These are phyloP conservation scores for Molanna angustata DNA, from an alignment of 2,888 invertebrate genomes.

Conservation along the genomic window DNA sequence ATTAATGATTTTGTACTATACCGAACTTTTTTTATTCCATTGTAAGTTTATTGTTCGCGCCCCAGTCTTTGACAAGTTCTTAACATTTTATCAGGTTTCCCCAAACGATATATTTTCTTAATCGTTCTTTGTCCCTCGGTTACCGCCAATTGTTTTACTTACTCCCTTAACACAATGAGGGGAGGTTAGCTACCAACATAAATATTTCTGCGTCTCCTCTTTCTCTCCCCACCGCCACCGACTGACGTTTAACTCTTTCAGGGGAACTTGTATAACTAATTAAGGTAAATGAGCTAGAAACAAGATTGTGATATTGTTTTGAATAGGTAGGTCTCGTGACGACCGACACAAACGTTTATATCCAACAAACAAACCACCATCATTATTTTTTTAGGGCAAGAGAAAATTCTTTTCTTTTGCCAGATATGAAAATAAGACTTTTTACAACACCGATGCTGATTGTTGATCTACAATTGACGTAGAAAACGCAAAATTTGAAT, in stretches of 20 bases:
- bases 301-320: slow-evolving; percentile 57
- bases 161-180: slow-evolving; percentile 11
- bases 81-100: slow-evolving; percentile 10
- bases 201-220: slow-evolving; percentile 31
- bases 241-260: slow-evolving; percentile 32
- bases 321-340: too few relatives aligned
- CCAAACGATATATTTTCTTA: slow-evolving; percentile 17
- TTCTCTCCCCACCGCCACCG: slow-evolving; percentile 16
- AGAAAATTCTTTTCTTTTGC: too few relatives aligned
- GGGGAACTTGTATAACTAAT: slow-evolving; percentile 43
- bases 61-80: slow-evolving; percentile 11
- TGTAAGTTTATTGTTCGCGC: too few relatives aligned
- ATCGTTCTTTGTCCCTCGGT: slow-evolving; percentile 11
- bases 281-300: slow-evolving; percentile 59
- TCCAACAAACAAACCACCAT: too few relatives aligned
- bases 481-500: too few relatives aligned
- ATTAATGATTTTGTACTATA: too few relatives aligned
- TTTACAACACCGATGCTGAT: too few relatives aligned
- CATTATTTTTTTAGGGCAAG: too few relatives aligned
- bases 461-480: too few relatives aligned
- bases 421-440: too few relatives aligned
- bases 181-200: slow-evolving; percentile 20
- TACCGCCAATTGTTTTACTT: slow-evolving; percentile 28
- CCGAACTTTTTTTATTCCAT: too few relatives aligned
- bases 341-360: too few relatives aligned